Evolutionary conservation across 2,113 vertebrate species (phyloP).

Genomic region (Meleagris gallopavo): DNA sequence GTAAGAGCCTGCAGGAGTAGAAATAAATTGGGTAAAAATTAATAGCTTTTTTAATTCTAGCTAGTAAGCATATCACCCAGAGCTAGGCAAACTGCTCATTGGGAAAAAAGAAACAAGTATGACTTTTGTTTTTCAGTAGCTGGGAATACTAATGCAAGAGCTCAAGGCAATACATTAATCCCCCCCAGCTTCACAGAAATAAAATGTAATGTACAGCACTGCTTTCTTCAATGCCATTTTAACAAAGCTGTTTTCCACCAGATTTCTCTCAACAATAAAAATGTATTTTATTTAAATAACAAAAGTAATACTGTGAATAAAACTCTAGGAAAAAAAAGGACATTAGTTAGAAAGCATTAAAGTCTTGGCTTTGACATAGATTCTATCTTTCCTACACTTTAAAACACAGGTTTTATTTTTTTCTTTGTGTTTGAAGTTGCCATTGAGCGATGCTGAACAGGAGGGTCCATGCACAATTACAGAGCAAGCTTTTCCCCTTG

Average conservation of each 20-base stretch:
- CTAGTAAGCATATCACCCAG: constrained; percentile 51
- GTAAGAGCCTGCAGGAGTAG: not conserved
- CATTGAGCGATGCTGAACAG: not conserved
- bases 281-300: constrained; percentile 57
- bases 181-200: constrained; percentile 7
- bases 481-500: not conserved
- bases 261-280: constrained; percentile 41
- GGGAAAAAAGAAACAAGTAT: not conserved
- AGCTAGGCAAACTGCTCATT: not conserved
- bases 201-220: not conserved
- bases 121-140: constrained; percentile 46
- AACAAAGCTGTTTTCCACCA: not conserved
- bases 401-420: not conserved
- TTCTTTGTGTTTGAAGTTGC: not conserved
- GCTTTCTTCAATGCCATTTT: constrained; percentile 53
- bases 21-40: constrained; percentile 66
- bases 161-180: constrained; percentile 57
- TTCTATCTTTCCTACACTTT: not conserved
- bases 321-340: not conserved
- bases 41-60: constrained; percentile 58
- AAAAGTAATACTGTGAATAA: constrained; percentile 4
- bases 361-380: not conserved
- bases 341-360: not conserved
- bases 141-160: constrained; percentile 59
- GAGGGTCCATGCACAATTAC: not conserved